Percentiles rank a stretch among this genome's conserved stretches.
Conservation (phyloP, 1,140 invertebrate genomes). For the Trichoplusia ni region DNA sequence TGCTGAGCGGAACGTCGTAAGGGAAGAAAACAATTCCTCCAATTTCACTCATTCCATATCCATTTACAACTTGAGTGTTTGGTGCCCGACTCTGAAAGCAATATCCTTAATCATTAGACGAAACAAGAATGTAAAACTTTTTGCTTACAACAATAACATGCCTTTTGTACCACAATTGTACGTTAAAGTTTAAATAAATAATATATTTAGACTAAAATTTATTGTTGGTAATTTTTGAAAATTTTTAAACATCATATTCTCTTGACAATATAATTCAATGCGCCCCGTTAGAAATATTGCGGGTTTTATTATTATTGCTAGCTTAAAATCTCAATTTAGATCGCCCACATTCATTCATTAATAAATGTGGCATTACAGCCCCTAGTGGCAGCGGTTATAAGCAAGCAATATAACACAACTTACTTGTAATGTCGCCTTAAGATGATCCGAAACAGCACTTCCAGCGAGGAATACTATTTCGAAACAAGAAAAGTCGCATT, state of each 20-base stretch:
- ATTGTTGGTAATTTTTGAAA: too few species aligned
- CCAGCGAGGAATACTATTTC: slow-evolving; percentile 47
- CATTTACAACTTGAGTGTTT: background rate
- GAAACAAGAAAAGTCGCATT: slow-evolving; percentile 49
- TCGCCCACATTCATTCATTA: too few species aligned
- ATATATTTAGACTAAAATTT: too few species aligned
- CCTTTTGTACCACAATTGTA: background rate
- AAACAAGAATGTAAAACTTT: background rate
- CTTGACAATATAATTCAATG: too few species aligned
- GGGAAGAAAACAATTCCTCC: background rate
- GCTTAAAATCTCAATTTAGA: too few species aligned
- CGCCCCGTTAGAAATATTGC: too few species aligned
- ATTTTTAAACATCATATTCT: too few species aligned
- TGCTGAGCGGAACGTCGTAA: background rate
- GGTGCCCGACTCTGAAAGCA: background rate
- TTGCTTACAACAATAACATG: background rate
- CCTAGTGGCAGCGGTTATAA: background rate
- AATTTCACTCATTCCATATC: background rate
- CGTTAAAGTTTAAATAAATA: too few species aligned
- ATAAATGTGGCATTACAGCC: background rate
- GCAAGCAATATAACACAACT: background rate
- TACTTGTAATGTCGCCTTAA: slow-evolving; percentile 38
- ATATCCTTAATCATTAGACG: too few species aligned
- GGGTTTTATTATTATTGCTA: too few species aligned
- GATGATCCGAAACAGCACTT: slow-evolving; percentile 41